Base-by-base conservation (phyloP, 2,113 vertebrate species). In the Pterocles gutturalis region DNA sequence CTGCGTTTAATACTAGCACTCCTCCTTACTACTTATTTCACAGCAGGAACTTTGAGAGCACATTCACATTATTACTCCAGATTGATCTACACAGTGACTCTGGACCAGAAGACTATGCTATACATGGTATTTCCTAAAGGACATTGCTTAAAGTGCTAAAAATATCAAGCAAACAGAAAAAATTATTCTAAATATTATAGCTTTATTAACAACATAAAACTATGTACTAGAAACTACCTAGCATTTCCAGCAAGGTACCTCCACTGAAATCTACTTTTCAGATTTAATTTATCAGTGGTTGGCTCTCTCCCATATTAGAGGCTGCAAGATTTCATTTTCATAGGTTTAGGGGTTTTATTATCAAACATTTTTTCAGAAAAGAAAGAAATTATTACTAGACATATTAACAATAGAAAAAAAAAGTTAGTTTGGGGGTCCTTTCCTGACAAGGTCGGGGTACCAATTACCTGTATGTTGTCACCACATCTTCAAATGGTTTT, bases 21-120 rank as follows among this genome's bases (percentile, higher is more conserved):
- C 13, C 95, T 93, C 84, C 97, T 97, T 98, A 97, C 96, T 97
- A 93, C 97, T 98, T 97, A 97, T 93, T 97, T 97, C 98, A 93
- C 97, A 98, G 97, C 75, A n/a, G 95, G 96, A 92, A 89, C 97
- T 98, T 96, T 67, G 49, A 95, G 94, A 98, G 91, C 84, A 93
- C 80, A 97, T 96, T 97, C 96, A 92, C 94, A 88, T 97, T 98
- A 98, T 97, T 96, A 90, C 92, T 90, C 82, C 87, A 93, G 96
- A 97, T 72, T 97, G 97, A 98, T 97, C 97, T 96, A 93, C 75
- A 77, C 57, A 69, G 76, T 62, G 95, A 95, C 91, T 97, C 92
- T 76, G 89, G 96, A 94, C 89, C 87, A 94, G 38, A 46, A 58
- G 94, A 96, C 97, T 95, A 83, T 90, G 79, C 96, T 73, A 60